Evolutionary conservation across 2,888 invertebrate genomes (phyloP).

Genomic region (Eumacrocentrus americanus): DNA sequence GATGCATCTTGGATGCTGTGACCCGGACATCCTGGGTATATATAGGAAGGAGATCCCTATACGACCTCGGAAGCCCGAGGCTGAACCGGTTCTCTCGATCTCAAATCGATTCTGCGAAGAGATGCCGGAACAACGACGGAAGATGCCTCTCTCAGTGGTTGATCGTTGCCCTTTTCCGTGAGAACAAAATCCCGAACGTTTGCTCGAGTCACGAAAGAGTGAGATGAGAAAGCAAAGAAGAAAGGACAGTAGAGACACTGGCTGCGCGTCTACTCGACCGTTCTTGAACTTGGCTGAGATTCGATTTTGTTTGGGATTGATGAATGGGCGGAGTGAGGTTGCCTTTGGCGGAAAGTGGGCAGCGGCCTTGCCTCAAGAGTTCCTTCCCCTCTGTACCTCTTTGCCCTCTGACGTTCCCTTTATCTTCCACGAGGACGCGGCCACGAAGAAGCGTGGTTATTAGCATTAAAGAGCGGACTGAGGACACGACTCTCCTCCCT

Average conservation of each 20-base stretch:
- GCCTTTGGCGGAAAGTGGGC: conserved; percentile 36
- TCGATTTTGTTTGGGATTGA: conserved; percentile 40
- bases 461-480: conserved; percentile 33
- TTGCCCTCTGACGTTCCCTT: conserved; percentile 9
- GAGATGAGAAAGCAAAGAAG: conserved; percentile 10
- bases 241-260: neutral
- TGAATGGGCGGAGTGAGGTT: conserved; percentile 37
- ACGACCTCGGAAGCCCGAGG: conserved; percentile 34
- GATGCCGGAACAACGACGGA: conserved; percentile 34
- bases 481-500: conserved; percentile 23
- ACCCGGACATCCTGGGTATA: conserved; percentile 35
- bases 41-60: conserved; percentile 4
- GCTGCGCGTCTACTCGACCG: conserved; percentile 26
- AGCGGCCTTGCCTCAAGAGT: conserved; percentile 34
- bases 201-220: conserved; percentile 9
- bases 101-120: conserved; percentile 36
- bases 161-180: conserved; percentile 29
- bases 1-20: conserved; percentile 4
- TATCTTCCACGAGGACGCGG: conserved; percentile 25
- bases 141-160: conserved; percentile 21
- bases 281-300: conserved; percentile 32
- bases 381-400: conserved; percentile 4
- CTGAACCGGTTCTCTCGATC: conserved; percentile 28
- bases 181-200: conserved; percentile 16
- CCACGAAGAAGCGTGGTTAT: conserved; percentile 33